Evolutionary conservation across 2,113 vertebrate genomes (phyloP).

Genomic region (Neolamprologus caudopunctatus): DNA sequence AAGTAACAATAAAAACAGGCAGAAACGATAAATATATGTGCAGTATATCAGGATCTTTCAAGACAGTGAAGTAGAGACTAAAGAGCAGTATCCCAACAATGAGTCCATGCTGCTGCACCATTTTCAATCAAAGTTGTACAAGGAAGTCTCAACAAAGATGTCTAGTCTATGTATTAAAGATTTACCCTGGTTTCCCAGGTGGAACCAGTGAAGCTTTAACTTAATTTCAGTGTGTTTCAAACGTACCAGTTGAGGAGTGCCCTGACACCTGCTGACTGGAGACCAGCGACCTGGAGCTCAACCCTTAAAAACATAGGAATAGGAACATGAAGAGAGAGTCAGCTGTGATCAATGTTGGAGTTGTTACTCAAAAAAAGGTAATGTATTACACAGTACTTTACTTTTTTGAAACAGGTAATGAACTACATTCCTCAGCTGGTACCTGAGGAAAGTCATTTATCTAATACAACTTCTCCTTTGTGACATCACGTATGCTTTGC

Average conservation of each 20-base stretch:
- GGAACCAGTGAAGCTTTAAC: not conserved
- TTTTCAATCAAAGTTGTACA: not conserved
- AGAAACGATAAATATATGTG: rapidly evolving
- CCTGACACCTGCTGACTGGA: conserved; percentile 90
- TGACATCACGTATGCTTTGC: not conserved
- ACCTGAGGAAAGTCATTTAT: not conserved
- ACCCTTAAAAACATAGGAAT: conserved; percentile 60
- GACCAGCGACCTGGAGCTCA: conserved; percentile 89
- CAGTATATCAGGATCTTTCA: not conserved
- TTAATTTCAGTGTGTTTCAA: not conserved
- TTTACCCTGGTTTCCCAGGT: not conserved
- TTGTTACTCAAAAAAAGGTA: not conserved
- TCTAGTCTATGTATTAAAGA: not conserved
- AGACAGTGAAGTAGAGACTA: not conserved
- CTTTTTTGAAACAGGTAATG: not conserved
- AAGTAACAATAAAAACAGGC: not conserved
- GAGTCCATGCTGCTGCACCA: not conserved
- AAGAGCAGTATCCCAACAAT: not conserved
- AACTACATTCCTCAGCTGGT: not conserved
- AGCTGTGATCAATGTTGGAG: not conserved
- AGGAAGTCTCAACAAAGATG: not conserved
- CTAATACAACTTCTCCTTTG: not conserved
- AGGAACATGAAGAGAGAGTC: not conserved
- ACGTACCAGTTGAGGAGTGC: conserved; percentile 84
- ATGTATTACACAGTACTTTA: not conserved